Evolutionary conservation across 1,140 invertebrate species (phyloP), one percentile per base, ranked within the genome.

Genomic region (Dufourea novaeangliae): DNA sequence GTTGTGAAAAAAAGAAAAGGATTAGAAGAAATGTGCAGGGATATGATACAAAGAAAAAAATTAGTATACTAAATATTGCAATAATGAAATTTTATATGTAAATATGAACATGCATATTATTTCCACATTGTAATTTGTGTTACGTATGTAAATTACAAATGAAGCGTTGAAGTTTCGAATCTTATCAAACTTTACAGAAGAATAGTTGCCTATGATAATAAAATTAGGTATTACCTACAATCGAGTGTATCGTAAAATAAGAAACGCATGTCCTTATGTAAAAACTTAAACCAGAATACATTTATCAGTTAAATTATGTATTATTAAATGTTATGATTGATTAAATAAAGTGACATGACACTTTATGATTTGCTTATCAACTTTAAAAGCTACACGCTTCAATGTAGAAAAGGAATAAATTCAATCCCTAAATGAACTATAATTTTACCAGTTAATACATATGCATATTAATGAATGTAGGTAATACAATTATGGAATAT

Each of bases 291-390:
- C 78, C 79, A 86, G 80, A 88, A 91, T 90, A 90, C 87, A 88
- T 90, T 90, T 89, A 92, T 92, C 85, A 82, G 87, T 92, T 92
- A 87, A 92, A 92, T 91, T 91, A 90, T 92, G 92, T 92, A 92
- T 90, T 92, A 92, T 92, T 92, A 86, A 90, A 92, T 92, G 91
- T 92, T 92, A 92, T 85, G 88, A 92, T 90, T 92, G 90, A 92
- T 88, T 89, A 87, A 92, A 92, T 91, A 92, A 92, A 92, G 91
- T 92, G 88, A 92, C 83, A 86, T 84, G 86, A 91, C 91, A 91
- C 90, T 92, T 92, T 92, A 88, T 75, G 66, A 1, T 66, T 73
- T 67, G 57, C 39, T 50, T 80, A 41, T 84, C 46, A 44, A 80
- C 29, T 80, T 27, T 52, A n/a, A 69, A 57, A 79, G 62, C 27